Base-by-base conservation (phyloP, 2,797 vertebrate species). In the Argya squamiceps region DNA sequence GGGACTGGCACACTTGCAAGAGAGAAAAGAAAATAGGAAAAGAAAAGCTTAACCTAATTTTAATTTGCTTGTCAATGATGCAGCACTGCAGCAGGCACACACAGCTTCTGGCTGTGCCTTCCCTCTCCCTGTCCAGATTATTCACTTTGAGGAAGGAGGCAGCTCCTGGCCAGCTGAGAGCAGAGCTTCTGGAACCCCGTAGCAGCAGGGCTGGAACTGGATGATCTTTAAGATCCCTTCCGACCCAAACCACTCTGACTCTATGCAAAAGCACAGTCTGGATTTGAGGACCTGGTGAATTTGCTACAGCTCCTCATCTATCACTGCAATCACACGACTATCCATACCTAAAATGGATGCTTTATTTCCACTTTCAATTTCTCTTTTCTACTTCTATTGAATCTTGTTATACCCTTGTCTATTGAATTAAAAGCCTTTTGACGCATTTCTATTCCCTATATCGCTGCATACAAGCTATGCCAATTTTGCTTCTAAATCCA, bases 361-460 rank as follows among this genome's bases (percentile, higher is more conserved):
- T 92, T 92, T 84, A 76, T 88, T 92, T 89, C 93, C 75, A 91
- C 75, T 79, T 77, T n/a, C 52, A 76, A 77, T 85, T 92, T 83
- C 87, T 83, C 88, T 69, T 74, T 80, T 56, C 75, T 68, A 5
- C 84, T 70, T 83, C 87, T 53, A 22, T 13, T 60, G 81, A 80
- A 89, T 67, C 87, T 74, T 60, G 49, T 83, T 89, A 46, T 26
- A 49, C 39, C 91, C 86, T 94, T 80, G 71, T 83, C 95, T 88
- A 71, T 89, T 87, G 96, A 93, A 92, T 92, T 92, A 92, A 96
- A 91, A 93, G 84, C 93, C 71, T 73, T 91, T 46, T 85, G 92
- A 87, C 17, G 47, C 87, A 82, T 95, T 94, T 83, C 89, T 56
- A 5, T 63, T 83, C 81, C 49, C 74, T 47, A 4, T 84, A 92